These are phyloP conservation scores for Daubentonia madagascariensis DNA, from an alignment of 2,113 vertebrate species.

Conservation along the genomic window DNA sequence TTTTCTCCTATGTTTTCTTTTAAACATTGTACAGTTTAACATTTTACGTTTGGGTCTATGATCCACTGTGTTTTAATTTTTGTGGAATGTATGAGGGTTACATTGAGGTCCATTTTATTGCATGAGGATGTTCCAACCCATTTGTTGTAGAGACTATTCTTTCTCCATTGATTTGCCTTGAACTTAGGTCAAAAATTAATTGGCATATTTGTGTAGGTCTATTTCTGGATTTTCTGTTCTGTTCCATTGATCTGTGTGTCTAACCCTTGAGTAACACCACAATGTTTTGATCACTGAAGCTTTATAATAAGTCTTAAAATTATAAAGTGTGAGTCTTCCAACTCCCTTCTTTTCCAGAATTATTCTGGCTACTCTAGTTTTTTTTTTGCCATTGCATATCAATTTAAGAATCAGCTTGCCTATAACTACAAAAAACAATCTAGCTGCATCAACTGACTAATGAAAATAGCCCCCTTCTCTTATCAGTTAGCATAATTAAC, in stretches of 20 bases:
- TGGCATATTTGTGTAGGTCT: not conserved
- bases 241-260: not conserved
- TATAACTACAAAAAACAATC: not conserved
- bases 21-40: not conserved
- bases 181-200: not conserved
- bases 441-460: not conserved
- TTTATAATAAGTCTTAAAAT: not conserved
- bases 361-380: not conserved
- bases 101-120: not conserved
- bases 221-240: not conserved
- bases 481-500: not conserved
- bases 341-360: not conserved
- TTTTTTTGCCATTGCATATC: not conserved
- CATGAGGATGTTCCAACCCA: not conserved
- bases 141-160: not conserved
- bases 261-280: not conserved
- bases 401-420: not conserved
- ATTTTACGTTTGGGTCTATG: not conserved
- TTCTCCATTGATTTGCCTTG: not conserved
- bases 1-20: not conserved
- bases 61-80: not conserved
- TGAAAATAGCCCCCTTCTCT: not conserved
- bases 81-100: not conserved
- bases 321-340: not conserved
- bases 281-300: not conserved